These are phyloP conservation scores for Nasalis larvatus DNA, from an alignment of 2,113 vertebrate genomes.

Conservation along the genomic window DNA sequence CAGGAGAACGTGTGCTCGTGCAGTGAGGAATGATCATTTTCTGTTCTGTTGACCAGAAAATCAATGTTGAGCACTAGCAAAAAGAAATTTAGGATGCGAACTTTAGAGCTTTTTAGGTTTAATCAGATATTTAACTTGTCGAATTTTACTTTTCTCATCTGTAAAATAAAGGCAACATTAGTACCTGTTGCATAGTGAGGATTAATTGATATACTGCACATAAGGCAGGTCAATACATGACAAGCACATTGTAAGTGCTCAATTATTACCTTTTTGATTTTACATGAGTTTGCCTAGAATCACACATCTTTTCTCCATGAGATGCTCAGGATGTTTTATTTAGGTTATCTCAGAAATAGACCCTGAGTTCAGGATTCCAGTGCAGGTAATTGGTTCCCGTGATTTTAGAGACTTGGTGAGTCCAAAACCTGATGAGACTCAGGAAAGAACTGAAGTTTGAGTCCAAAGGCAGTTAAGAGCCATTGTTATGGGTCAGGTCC, in stretches of 20 bases:
- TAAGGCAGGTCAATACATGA: background rate
- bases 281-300: background rate
- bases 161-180: background rate
- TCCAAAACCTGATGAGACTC: background rate
- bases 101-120: background rate
- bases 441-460: background rate
- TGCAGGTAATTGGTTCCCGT: background rate
- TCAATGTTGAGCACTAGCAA: accelerated
- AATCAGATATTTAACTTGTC: background rate
- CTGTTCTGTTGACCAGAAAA: background rate
- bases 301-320: background rate
- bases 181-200: accelerated
- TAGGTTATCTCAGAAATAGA: background rate
- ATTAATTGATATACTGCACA: accelerated
- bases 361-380: background rate
- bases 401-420: background rate
- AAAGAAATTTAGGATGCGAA: background rate
- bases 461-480: background rate
- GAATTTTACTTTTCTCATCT: background rate
- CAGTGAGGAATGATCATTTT: accelerated
- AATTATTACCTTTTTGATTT: background rate
- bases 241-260: background rate
- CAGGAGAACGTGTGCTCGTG: background rate
- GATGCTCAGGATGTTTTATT: background rate
- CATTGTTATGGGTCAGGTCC: background rate